Evolutionary conservation across 2,113 vertebrate genomes (phyloP).

Genomic region (Pampusana beccarii): DNA sequence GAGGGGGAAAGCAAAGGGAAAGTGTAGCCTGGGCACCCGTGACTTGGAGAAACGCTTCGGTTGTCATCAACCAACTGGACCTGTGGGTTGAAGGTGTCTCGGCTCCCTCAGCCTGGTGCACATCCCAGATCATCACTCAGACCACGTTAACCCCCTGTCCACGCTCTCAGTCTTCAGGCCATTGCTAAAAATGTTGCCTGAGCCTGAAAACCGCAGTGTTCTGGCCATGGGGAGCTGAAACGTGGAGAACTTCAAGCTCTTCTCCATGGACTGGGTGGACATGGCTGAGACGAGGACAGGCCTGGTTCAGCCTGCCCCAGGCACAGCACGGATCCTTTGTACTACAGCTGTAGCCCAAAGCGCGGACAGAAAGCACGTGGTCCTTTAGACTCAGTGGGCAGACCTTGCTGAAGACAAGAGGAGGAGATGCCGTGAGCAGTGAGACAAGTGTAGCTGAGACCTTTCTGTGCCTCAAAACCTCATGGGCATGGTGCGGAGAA

Average conservation of each 20-base stretch:
- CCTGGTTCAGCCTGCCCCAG: neutral
- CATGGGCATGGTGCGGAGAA: neutral
- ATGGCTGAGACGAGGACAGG: neutral
- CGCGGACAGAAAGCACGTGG: neutral
- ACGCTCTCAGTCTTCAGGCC: neutral
- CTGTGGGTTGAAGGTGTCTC: neutral
- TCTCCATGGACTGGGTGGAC: neutral
- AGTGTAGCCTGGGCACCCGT: neutral
- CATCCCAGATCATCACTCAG: neutral
- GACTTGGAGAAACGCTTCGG: neutral
- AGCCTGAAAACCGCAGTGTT: neutral
- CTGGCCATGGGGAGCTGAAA: neutral
- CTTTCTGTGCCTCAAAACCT: too few relatives aligned
- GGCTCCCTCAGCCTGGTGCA: rapidly evolving
- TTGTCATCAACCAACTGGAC: neutral
- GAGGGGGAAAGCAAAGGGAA: neutral
- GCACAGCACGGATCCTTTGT: neutral
- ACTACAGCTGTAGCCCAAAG: neutral
- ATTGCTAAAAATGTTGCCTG: neutral
- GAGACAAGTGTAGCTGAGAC: neutral
- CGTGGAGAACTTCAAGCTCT: neutral
- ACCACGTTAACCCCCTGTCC: neutral
- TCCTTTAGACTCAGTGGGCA: neutral
- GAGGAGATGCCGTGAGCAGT: neutral
- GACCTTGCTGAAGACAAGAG: neutral